A percentile compares a stretch with the other conserved stretches of the same genome.
Evolutionary conservation across 2,113 vertebrate species (phyloP).

Genomic region (Noturus placidus): DNA sequence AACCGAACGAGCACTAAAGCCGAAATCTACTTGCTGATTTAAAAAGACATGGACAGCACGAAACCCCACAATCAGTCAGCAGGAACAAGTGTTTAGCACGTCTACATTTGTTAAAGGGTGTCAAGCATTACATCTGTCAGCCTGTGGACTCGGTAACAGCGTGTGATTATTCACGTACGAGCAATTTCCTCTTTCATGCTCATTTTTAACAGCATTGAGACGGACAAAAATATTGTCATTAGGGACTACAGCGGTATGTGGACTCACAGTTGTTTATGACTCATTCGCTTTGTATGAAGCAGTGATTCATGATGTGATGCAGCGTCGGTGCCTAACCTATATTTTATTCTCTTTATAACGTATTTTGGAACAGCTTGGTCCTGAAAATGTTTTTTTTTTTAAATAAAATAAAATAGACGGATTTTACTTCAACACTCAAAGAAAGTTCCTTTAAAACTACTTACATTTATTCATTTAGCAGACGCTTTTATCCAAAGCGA

Average conservation of each 20-base stretch:
- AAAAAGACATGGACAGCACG: not conserved
- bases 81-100: conserved; percentile 25
- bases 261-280: conserved; percentile 20
- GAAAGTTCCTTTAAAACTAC: not conserved
- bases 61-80: conserved; percentile 19
- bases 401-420: not conserved
- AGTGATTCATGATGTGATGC: conserved; percentile 29
- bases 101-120: conserved; percentile 5
- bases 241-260: not conserved
- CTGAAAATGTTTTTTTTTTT: too few species aligned
- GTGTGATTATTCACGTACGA: conserved; percentile 16
- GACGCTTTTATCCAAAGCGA: too few species aligned
- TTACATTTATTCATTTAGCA: too few species aligned
- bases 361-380: not conserved
- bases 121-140: conserved; percentile 22
- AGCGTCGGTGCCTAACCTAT: not conserved
- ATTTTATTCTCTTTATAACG: conserved; percentile 1
- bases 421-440: not conserved
- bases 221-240: not conserved
- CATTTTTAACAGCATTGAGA: not conserved
- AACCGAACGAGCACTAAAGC: not conserved
- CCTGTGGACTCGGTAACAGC: conserved; percentile 12
- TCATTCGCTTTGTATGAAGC: conserved; percentile 20
- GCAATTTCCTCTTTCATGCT: conserved; percentile 1
- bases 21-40: not conserved